Percentiles rank a stretch among this genome's conserved stretches.
phyloP scores from a whole-genome alignment of 1,140 invertebrate genomes.

The Mamestra configurata region DNA sequence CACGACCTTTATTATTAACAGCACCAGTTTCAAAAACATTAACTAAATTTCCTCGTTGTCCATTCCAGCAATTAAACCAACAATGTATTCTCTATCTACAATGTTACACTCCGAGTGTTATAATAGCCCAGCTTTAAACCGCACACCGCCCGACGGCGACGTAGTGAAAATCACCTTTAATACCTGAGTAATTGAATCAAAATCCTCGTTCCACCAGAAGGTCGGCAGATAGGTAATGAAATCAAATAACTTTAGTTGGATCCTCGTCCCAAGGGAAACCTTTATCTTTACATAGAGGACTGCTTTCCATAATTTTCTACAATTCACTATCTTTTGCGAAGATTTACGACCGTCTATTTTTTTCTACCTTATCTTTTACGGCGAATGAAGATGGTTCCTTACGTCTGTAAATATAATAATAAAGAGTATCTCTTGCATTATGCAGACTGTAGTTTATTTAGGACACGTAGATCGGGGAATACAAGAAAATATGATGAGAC shows the following conservation, averaged over 20 bases:
- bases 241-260: constrained; percentile 50
- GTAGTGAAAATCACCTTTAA: constrained; percentile 35
- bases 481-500: constrained; percentile 12
- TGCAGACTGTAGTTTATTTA: constrained; percentile 36
- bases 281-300: constrained; percentile 52
- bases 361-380: constrained; percentile 51
- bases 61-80: not conserved
- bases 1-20: not conserved
- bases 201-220: constrained; percentile 39
- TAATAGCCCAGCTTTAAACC: constrained; percentile 21
- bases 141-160: not conserved
- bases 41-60: not conserved
- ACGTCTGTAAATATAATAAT: constrained; percentile 18
- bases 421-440: constrained; percentile 14
- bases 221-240: constrained; percentile 32
- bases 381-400: not conserved
- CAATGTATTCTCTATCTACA: constrained; percentile 12
- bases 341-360: constrained; percentile 54
- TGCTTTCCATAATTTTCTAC: constrained; percentile 54
- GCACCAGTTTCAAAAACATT: not conserved
- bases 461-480: constrained; percentile 15
- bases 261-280: constrained; percentile 14
- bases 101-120: not conserved
- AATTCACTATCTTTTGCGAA: constrained; percentile 50
- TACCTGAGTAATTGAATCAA: constrained; percentile 38